phyloP scores from a whole-genome alignment of 64 coral and sea anemone species.

The Porites australiensis region DNA sequence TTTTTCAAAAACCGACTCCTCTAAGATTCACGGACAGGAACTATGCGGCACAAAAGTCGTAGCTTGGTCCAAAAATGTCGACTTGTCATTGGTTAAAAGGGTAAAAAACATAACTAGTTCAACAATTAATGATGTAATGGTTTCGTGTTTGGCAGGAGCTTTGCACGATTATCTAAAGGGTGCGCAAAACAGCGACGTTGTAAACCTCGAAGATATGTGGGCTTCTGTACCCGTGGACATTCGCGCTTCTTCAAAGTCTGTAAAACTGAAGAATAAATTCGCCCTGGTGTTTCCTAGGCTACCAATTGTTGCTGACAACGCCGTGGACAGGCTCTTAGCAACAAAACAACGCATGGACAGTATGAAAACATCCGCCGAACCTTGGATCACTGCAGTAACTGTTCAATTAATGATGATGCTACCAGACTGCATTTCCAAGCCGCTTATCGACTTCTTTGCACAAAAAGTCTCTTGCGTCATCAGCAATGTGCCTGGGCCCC shows the following conservation, averaged over 20 bases:
- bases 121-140: conserved; percentile 98
- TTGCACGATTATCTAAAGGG: conserved; percentile 83
- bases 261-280: conserved; percentile 90
- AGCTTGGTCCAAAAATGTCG: conserved; percentile 89
- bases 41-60: conserved; percentile 85
- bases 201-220: conserved; percentile 88
- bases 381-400: conserved; percentile 77
- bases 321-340: conserved; percentile 74
- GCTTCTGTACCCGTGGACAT: conserved; percentile 95
- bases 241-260: conserved; percentile 71
- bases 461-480: conserved; percentile 93
- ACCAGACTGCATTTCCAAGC: conserved; percentile 77
- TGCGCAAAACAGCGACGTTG: neutral
- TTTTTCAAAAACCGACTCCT: conserved; percentile 74
- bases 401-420: conserved; percentile 84
- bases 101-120: conserved; percentile 89
- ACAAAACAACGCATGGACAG: conserved; percentile 93
- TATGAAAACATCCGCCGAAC: conserved; percentile 94
- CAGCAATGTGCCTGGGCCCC: conserved; percentile 94
- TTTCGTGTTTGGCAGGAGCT: conserved; percentile 92
- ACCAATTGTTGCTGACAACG: conserved; percentile 66
- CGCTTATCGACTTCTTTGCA: conserved; percentile 89
- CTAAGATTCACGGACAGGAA: conserved; percentile 82
- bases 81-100: conserved; percentile 77
- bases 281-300: conserved; percentile 90